Evolutionary conservation across 2,888 invertebrate species (phyloP).

Genomic region (Campoplex capitator): DNA sequence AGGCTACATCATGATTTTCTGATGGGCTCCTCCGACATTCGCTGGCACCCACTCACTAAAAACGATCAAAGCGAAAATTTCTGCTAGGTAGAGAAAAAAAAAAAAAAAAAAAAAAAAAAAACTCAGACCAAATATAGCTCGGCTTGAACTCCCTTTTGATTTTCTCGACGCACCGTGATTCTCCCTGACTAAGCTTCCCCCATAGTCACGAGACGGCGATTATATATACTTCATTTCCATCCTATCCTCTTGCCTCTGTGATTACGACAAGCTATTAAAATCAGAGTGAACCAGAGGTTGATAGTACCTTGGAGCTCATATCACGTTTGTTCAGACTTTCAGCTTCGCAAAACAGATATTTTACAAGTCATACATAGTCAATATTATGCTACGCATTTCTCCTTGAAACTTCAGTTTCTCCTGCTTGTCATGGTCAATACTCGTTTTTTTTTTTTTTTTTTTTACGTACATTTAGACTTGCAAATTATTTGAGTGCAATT

Average conservation of each 20-base stretch:
- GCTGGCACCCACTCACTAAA: slow-evolving; percentile 16
- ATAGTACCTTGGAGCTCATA: slow-evolving; percentile 9
- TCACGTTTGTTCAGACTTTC: slow-evolving; percentile 20
- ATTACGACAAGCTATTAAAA: slow-evolving; percentile 55
- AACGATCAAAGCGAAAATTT: slow-evolving; percentile 58
- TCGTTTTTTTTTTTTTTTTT: background rate
- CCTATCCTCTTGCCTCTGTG: slow-evolving; percentile 39
- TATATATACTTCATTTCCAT: slow-evolving; percentile 54
- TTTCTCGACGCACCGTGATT: slow-evolving; percentile 34
- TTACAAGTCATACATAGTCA: slow-evolving; percentile 1
- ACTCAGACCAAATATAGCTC: slow-evolving; percentile 1
- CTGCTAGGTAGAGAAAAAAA: slow-evolving; percentile 41
- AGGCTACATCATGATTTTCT: slow-evolving; percentile 32
- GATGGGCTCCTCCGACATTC: slow-evolving; percentile 52
- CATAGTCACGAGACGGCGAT: slow-evolving; percentile 48
- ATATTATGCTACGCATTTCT: background rate
- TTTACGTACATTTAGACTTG: background rate
- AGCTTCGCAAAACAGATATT: slow-evolving; percentile 8
- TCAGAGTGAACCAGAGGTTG: slow-evolving; percentile 38
- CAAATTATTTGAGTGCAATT: background rate
- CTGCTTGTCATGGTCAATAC: background rate
- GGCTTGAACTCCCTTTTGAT: slow-evolving; percentile 48
- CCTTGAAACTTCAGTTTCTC: background rate
- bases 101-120: slow-evolving; percentile 49
- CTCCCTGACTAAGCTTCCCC: slow-evolving; percentile 14